phyloP scores from a whole-genome alignment of 1,140 invertebrate species.

The Drosophila willistoni region DNA sequence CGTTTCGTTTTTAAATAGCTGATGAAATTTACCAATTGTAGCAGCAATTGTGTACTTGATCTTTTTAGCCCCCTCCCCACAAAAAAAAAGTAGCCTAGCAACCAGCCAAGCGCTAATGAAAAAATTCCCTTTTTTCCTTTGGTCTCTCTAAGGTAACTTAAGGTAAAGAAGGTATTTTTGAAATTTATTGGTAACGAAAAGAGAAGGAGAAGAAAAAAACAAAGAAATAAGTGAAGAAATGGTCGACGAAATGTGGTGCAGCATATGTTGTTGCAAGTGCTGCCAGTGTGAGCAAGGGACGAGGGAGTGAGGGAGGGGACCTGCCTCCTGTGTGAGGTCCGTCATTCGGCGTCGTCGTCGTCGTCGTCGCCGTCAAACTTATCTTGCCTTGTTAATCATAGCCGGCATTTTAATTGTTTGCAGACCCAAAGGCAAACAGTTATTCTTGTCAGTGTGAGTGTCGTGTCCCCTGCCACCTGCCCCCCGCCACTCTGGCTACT shows the following conservation, averaged over 20 bases:
- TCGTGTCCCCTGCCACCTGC: not conserved
- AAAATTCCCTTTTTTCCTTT: constrained; percentile 54
- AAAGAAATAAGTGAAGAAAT: constrained; percentile 28
- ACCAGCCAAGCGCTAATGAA: constrained; percentile 66
- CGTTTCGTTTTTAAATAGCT: constrained; percentile 60
- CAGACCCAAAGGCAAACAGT: constrained; percentile 58
- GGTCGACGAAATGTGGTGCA: constrained; percentile 60
- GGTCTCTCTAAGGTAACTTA: constrained; percentile 28
- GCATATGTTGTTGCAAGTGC: constrained; percentile 62
- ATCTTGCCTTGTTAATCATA: constrained; percentile 75
- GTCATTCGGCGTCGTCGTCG: constrained; percentile 50
- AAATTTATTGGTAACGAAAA: constrained; percentile 72
- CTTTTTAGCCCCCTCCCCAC: not conserved
- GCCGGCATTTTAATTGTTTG: constrained; percentile 76
- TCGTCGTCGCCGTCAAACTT: constrained; percentile 39
- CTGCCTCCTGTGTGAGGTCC: constrained; percentile 51
- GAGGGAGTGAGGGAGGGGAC: constrained; percentile 1
- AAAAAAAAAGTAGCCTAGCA: constrained; percentile 23
- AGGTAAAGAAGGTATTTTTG: constrained; percentile 68
- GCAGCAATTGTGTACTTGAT: constrained; percentile 61
- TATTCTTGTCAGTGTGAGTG: not conserved
- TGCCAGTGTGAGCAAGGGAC: constrained; percentile 9
- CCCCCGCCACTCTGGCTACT: no score
- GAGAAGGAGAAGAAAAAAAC: constrained; percentile 21
- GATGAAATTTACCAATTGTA: constrained; percentile 73